Evolutionary conservation across 2,797 vertebrate species (phyloP).

Genomic region (Rhinophrynus dorsalis): DNA sequence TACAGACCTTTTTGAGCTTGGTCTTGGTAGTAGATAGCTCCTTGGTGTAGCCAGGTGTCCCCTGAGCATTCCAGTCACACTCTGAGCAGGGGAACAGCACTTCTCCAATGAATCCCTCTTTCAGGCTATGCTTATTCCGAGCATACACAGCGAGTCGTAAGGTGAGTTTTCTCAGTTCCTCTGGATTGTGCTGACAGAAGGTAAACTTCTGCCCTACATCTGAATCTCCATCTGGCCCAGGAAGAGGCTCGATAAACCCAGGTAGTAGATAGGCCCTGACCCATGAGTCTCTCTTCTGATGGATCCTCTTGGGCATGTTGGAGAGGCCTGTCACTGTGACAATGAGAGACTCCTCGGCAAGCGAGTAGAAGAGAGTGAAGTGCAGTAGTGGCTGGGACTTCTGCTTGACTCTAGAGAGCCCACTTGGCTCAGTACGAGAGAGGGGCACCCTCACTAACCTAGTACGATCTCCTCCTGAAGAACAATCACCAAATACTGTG

Average conservation of each 20-base stretch:
- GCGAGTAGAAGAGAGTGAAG: constrained; percentile 71
- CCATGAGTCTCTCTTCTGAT: constrained; percentile 56
- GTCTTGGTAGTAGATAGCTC: constrained; percentile 66
- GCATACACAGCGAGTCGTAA: constrained; percentile 69
- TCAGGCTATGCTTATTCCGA: constrained; percentile 73
- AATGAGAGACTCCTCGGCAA: constrained; percentile 59
- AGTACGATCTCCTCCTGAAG: constrained; percentile 57
- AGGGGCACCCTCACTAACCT: constrained; percentile 6
- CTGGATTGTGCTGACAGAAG: constrained; percentile 65
- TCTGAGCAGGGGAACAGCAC: constrained; percentile 71
- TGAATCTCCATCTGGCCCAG: constrained; percentile 64
- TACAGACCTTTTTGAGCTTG: constrained; percentile 75
- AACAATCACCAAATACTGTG: constrained; percentile 64
- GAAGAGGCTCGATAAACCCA: constrained; percentile 62
- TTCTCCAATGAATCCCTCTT: constrained; percentile 68
- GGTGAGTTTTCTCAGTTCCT: constrained; percentile 65
- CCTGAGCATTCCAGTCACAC: constrained; percentile 66
- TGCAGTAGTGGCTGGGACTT: constrained; percentile 66
- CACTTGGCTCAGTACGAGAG: constrained; percentile 47
- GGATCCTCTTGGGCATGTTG: constrained; percentile 61
- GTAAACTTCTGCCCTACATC: constrained; percentile 67
- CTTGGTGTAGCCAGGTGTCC: constrained; percentile 58
- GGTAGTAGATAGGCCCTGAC: constrained; percentile 73
- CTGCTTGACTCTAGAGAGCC: constrained; percentile 49
- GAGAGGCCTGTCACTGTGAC: constrained; percentile 69